Evolutionary conservation across 2,888 invertebrate genomes (phyloP), one percentile per base, ranked within the genome.

Genomic region (Cataglyphis livida): DNA sequence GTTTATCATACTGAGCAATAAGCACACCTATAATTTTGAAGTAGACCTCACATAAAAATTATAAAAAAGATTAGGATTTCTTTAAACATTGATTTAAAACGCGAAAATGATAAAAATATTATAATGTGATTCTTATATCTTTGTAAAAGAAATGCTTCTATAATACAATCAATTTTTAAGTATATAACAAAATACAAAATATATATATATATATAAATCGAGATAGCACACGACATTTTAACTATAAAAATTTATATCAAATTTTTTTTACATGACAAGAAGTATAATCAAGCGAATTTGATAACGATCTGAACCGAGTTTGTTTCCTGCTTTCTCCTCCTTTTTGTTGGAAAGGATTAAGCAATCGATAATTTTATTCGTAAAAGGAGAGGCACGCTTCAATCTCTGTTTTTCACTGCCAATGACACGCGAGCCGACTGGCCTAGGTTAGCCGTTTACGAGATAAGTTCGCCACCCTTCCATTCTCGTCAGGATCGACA

Each of bases 351-450:
- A 88, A 91, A 89, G 90, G 89, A 92, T 93, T 92, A 91, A 93
- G 92, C 91, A 93, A 93, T 92, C 88, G 90, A 88, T 85, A 87
- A 75, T 89, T 88, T 89, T 87, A 85, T 88, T 92, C 91, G 91
- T 92, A 92, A 93, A 93, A 92, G 92, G 92, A 88, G 90, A 90
- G 90, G 89, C 92, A 91, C 89, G 92, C 93, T 93, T 92, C 92
- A 91, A 91, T 93, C 91, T 91, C 88, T 89, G 92, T 91, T 92
- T 93, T 93, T 93, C 93, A 93, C 91, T 93, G 93, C 88, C 93
- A 93, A 92, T 93, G 93, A 86, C 90, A 89, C 90, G 87, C 85
- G 84, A 81, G 81, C 82, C 85, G 81, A 83, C 84, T 84, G 82
- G 76, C 81, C 78, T 90, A 81, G 81, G 75, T 84, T 85, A 78